phyloP scores from a whole-genome alignment of 2,888 invertebrate genomes.

The Acronicta aceris region DNA sequence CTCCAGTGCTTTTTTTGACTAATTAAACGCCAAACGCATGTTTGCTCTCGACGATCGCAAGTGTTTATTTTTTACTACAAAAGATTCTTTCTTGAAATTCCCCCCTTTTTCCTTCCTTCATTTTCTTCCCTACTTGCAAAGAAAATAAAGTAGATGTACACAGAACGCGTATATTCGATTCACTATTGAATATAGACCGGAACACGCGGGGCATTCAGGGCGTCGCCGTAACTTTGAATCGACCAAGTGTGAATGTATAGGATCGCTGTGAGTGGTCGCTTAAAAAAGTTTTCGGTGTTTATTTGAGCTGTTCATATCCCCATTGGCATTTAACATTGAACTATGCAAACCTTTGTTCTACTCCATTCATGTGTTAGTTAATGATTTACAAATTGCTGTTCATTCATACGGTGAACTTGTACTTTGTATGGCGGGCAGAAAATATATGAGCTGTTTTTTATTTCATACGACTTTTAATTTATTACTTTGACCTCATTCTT shows the following conservation, averaged over 20 bases:
- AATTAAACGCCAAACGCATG: conserved; percentile 50
- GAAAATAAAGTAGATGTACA: conserved; percentile 11
- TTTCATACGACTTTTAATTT: conserved; percentile 28
- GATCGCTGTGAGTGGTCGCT: conserved; percentile 33
- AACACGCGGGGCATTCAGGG: conserved; percentile 42
- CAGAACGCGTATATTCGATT: conserved; percentile 35
- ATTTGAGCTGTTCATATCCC: conserved; percentile 14
- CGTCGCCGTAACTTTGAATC: conserved; percentile 40
- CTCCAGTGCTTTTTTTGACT: conserved; percentile 58
- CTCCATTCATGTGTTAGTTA: conserved; percentile 41
- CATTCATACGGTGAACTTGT: conserved; percentile 40
- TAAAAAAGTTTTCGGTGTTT: conserved; percentile 19
- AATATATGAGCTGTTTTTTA: conserved; percentile 19
- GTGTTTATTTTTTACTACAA: conserved; percentile 10
- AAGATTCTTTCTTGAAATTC: conserved; percentile 7
- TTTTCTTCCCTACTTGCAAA: conserved; percentile 16
- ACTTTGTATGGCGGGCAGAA: conserved; percentile 12
- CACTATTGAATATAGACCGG: conserved; percentile 22
- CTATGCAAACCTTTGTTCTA: conserved; percentile 24
- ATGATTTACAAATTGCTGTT: conserved; percentile 46
- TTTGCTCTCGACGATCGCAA: conserved; percentile 19
- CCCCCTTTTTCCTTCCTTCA: not conserved
- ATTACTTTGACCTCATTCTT: conserved; percentile 34
- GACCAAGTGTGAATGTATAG: conserved; percentile 20
- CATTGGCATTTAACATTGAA: conserved; percentile 17